These are phyloP conservation scores for Ochotona curzoniae DNA, from an alignment of 2,113 vertebrate genomes.

Conservation along the genomic window DNA sequence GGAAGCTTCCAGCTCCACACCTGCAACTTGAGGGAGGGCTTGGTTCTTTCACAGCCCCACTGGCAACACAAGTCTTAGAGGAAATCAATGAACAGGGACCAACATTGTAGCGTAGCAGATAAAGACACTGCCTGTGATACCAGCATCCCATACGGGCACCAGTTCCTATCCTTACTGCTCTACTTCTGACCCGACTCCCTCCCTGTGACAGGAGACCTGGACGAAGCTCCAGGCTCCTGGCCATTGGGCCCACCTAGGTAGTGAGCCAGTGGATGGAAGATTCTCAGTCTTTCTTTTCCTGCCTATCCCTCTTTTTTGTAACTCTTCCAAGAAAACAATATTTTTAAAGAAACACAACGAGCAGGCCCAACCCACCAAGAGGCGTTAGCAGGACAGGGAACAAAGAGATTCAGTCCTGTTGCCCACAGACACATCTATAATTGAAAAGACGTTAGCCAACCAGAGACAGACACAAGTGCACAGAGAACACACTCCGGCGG, in stretches of 20 bases:
- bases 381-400: background rate
- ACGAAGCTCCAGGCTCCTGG: too few relatives aligned
- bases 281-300: too few relatives aligned
- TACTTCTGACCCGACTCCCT: too few relatives aligned
- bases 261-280: too few relatives aligned
- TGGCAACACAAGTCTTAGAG: background rate
- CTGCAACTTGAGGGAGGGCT: background rate
- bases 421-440: conserved; percentile 34
- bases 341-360: background rate
- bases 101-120: too few relatives aligned
- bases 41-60: background rate
- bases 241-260: too few relatives aligned
- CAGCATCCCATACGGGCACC: too few relatives aligned
- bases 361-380: background rate
- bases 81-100: too few relatives aligned
- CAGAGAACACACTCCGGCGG: background rate
- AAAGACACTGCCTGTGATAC: too few relatives aligned
- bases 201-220: too few relatives aligned
- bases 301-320: too few relatives aligned
- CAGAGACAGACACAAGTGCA: background rate
- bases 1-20: background rate
- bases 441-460: background rate
- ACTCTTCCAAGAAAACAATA: background rate
- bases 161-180: too few relatives aligned
- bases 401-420: conserved; percentile 36